These are phyloP conservation scores for Porphyrio hochstetteri DNA, from an alignment of 2,113 vertebrate species.

Conservation along the genomic window DNA sequence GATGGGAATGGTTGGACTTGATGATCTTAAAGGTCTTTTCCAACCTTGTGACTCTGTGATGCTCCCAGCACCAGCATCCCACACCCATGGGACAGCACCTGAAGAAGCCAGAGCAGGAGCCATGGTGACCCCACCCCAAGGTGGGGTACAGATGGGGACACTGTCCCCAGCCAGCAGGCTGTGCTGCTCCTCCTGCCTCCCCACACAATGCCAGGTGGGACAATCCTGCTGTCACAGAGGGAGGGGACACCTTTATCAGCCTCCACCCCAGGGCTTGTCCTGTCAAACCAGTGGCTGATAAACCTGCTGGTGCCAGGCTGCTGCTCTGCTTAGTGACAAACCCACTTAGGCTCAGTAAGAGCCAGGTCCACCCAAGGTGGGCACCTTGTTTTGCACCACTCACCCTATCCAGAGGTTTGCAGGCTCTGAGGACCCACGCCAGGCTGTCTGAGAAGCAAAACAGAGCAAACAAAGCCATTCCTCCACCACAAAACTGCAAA, in stretches of 20 bases:
- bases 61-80: neutral
- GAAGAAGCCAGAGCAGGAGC: rapidly evolving
- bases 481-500: neutral
- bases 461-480: neutral
- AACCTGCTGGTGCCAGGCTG: neutral
- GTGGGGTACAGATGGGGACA: rapidly evolving
- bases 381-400: neutral
- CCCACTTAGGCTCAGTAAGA: rapidly evolving
- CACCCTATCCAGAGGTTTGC: rapidly evolving
- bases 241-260: neutral
- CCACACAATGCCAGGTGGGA: rapidly evolving
- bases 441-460: neutral
- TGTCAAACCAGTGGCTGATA: neutral
- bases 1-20: no score
- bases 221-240: neutral
- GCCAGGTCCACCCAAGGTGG: rapidly evolving
- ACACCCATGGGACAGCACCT: rapidly evolving
- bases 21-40: no score
- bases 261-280: neutral
- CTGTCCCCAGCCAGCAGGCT: rapidly evolving
- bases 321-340: rapidly evolving
- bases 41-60: no score
- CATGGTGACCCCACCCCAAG: rapidly evolving
- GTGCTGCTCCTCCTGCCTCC: neutral
- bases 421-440: neutral